Evolutionary conservation across 2,797 vertebrate species (phyloP), one percentile per base, ranked within the genome.

Genomic region (Coendou prehensilis): DNA sequence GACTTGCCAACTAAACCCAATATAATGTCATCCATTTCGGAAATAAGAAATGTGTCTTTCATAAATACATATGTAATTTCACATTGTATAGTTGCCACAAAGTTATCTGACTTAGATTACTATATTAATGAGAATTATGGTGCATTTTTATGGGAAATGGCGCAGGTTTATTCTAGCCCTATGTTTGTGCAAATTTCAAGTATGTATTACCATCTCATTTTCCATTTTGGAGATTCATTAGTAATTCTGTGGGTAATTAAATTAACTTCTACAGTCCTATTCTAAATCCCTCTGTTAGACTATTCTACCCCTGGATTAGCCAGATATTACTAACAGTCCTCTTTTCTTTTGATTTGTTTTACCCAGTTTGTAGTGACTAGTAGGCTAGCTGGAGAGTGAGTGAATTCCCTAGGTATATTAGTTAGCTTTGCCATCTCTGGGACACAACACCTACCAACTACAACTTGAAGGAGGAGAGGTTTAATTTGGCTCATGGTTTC

Each of bases 81-180:
- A 82, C 28, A 23, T 91, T 87, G 64, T 96, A 0, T 67, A 80
- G 33, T 89, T 23, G 28, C 90, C n/a, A 84, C 73, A 73, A 76
- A 57, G 56, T 87, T 87, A 41, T 90, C 79, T 76, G 75, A 83
- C n/a, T 89, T 47, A 67, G 41, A 95, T 91, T 67, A 33, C 63
- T 76, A 2, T 76, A 6, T 92, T 80, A 56, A 33, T 97, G 26
- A 78, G 83, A 67, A 57, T 89, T 93, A 37, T 93, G 57, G 59
- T 97, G 15, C 97, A 11, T 96, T 98, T 96, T 87, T 78, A 84
- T 94, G 87, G 92, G n/a, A 78, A 97, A 95, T 94, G 95, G 54
- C 54, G 92, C 73, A 97, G 86, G 94, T 97, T 71, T 82, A 41
- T 96, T 96, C 80, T 95, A 76, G 15, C 91, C 95, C 97, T 97